Evolutionary conservation across 2,797 vertebrate genomes (phyloP).

Genomic region (Falco naumanni): DNA sequence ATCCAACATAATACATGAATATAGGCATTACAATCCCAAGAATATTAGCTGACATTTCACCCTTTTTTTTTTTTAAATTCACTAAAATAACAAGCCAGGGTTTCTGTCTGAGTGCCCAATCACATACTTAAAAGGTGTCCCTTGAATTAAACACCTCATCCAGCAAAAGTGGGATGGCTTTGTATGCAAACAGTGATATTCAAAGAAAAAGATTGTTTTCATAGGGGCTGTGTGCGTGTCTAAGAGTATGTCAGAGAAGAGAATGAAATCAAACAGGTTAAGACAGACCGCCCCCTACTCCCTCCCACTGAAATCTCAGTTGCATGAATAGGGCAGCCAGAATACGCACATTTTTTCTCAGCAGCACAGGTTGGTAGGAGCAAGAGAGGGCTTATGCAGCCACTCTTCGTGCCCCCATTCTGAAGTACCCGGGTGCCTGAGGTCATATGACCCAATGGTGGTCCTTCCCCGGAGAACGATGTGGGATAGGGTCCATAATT

Average conservation of each 20-base stretch:
- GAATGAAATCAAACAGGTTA: neutral
- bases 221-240: neutral
- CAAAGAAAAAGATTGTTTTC: neutral
- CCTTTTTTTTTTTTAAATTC: neutral
- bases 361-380: constrained; percentile 29
- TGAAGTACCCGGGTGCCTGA: constrained; percentile 45
- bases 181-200: neutral
- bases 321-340: constrained; percentile 10
- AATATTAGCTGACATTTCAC: neutral
- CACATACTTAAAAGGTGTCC: neutral
- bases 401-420: neutral
- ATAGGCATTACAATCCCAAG: neutral
- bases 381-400: constrained; percentile 43
- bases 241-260: neutral
- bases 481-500: constrained; percentile 45
- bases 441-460: constrained; percentile 27
- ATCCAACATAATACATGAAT: neutral
- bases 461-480: constrained; percentile 39
- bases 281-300: neutral
- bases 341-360: constrained; percentile 62
- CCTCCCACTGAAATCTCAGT: constrained; percentile 26
- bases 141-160: neutral
- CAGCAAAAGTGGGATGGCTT: neutral
- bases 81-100: neutral
- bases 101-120: neutral